phyloP scores from a whole-genome alignment of 2,888 invertebrate species.

The Eilema griseolum region DNA sequence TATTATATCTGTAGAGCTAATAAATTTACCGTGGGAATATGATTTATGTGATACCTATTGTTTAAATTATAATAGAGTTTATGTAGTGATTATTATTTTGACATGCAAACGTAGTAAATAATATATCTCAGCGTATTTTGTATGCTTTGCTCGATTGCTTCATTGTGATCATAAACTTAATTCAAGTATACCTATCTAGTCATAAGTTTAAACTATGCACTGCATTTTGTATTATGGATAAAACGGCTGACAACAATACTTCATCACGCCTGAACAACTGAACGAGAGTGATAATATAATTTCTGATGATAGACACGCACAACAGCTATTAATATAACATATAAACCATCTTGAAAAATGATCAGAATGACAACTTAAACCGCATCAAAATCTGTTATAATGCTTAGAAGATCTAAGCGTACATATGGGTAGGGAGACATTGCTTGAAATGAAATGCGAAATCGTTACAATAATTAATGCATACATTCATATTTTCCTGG shows the following conservation, averaged over 20 bases:
- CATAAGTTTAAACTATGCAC: neutral
- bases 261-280: too few relatives aligned
- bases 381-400: neutral
- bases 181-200: neutral
- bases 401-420: too few relatives aligned
- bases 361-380: neutral
- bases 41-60: neutral
- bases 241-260: neutral
- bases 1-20: neutral
- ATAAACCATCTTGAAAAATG: too few relatives aligned
- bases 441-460: neutral
- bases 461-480: neutral
- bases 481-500: neutral
- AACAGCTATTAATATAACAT: neutral
- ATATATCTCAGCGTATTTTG: neutral
- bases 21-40: neutral
- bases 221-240: neutral
- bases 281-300: too few relatives aligned
- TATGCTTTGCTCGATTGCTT: slow-evolving; percentile 2
- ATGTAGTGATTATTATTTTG: neutral
- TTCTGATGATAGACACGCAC: too few relatives aligned
- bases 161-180: neutral
- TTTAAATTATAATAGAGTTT: neutral
- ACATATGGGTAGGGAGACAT: neutral
- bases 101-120: slow-evolving; percentile 1